phyloP scores from a whole-genome alignment of 2,797 vertebrate genomes.

The Melanogrammus aeglefinus region DNA sequence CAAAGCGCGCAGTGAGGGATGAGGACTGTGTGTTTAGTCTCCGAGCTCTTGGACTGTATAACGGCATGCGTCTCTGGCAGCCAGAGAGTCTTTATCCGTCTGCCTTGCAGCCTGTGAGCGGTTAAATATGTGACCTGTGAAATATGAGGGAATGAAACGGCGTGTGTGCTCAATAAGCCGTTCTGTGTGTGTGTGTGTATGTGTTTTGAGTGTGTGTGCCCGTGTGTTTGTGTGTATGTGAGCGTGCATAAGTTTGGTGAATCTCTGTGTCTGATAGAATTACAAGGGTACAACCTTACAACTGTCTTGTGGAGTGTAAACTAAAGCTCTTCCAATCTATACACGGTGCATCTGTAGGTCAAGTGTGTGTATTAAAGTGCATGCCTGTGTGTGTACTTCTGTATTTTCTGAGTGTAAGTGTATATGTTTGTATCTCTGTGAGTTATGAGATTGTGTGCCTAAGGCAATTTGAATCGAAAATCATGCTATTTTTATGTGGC shows the following conservation, averaged over 20 bases:
- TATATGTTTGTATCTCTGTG: background rate
- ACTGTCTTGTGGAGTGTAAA: background rate
- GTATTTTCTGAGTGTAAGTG: background rate
- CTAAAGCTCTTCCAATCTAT: background rate
- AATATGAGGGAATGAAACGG: constrained; percentile 1
- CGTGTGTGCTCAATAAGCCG: background rate
- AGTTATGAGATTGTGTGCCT: background rate
- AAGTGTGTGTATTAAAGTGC: background rate
- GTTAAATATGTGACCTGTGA: background rate
- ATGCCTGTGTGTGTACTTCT: constrained; percentile 11
- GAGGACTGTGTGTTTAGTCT: background rate
- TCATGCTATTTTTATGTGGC: background rate
- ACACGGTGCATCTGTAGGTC: constrained; percentile 6
- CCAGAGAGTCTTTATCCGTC: constrained; percentile 5
- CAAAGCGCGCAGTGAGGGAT: background rate
- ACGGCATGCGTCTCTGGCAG: background rate
- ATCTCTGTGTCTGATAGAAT: constrained; percentile 3
- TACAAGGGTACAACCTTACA: constrained; percentile 11
- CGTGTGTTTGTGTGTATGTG: background rate
- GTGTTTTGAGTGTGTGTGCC: background rate
- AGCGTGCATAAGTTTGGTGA: background rate
- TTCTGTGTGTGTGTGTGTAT: background rate
- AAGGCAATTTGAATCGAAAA: background rate
- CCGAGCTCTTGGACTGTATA: background rate
- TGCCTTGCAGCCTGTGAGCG: constrained; percentile 7